Percentiles rank a stretch among this genome's conserved stretches.
Conservation (phyloP, 2,797 vertebrate genomes). For the Myioborus melanocephalus region DNA sequence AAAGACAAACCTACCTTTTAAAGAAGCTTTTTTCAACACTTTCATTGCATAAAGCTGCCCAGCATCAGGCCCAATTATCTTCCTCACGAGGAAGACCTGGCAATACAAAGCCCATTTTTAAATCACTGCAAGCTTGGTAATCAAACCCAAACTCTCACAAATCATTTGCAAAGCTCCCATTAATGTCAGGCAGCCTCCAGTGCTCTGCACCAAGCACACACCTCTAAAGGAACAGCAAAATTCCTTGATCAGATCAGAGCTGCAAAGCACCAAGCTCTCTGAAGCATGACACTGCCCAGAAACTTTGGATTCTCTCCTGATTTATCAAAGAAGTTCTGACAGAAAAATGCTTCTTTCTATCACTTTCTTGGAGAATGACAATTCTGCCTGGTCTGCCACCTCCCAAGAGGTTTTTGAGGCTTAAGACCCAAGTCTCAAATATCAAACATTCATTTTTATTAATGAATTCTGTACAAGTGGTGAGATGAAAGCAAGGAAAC, state of each 20-base stretch:
- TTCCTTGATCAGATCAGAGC: neutral
- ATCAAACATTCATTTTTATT: neutral
- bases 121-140: neutral
- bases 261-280: neutral
- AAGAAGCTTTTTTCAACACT: conserved; percentile 97
- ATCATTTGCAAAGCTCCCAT: neutral
- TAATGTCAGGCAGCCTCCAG: neutral
- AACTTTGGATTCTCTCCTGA: neutral
- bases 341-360: neutral
- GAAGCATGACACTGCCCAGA: neutral
- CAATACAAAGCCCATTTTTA: neutral
- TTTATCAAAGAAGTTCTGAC: neutral
- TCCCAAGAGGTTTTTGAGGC: neutral
- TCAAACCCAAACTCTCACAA: neutral
- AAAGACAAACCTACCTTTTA: conserved; percentile 85
- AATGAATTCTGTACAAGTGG: neutral
- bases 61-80: conserved; percentile 93
- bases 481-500: neutral
- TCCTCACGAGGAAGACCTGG: conserved; percentile 96
- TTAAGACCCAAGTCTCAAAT: neutral
- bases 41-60: conserved; percentile 99
- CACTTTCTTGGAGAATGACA: neutral
- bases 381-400: neutral
- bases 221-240: neutral
- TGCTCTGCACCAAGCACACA: neutral